Evolutionary conservation across 2,113 vertebrate species (phyloP).

Genomic region (Ia io): DNA sequence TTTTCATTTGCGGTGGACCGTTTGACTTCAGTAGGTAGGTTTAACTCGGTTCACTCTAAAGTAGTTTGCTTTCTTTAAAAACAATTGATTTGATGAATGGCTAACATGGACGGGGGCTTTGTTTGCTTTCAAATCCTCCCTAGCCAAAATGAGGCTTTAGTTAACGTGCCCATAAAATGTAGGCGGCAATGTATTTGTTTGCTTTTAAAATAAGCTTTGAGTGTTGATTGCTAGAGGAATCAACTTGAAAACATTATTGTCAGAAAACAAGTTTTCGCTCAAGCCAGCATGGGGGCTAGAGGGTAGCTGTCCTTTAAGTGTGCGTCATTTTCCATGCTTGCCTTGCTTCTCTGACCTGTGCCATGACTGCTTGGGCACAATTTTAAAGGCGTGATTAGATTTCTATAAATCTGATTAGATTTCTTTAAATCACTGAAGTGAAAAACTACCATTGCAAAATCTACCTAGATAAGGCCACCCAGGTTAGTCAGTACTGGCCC

Average conservation of each 20-base stretch:
- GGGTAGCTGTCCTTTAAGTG: not conserved
- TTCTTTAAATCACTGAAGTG: slow-evolving; percentile 44
- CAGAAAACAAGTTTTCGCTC: slow-evolving; percentile 17
- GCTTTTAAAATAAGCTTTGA: slow-evolving; percentile 24
- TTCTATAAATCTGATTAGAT: slow-evolving; percentile 41
- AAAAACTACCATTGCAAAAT: not conserved
- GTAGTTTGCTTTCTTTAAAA: slow-evolving; percentile 60
- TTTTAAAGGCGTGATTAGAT: slow-evolving; percentile 31
- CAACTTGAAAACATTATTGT: not conserved
- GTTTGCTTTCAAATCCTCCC: slow-evolving; percentile 65
- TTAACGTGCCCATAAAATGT: not conserved
- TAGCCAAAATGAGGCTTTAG: slow-evolving; percentile 35
- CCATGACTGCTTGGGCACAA: not conserved
- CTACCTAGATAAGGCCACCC: not conserved
- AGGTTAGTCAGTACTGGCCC: not conserved
- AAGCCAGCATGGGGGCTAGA: not conserved
- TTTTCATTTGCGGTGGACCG: slow-evolving; percentile 91
- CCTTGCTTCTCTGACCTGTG: not conserved
- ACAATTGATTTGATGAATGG: slow-evolving; percentile 65
- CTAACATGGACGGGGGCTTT: slow-evolving; percentile 58
- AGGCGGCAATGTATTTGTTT: not conserved
- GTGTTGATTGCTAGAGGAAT: not conserved
- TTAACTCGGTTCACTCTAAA: slow-evolving; percentile 74
- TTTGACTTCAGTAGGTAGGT: slow-evolving; percentile 94
- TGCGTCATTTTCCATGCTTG: not conserved